Evolutionary conservation across 2,888 invertebrate species (phyloP), one percentile per base, ranked within the genome.

Genomic region (Platerodrilus igneus): DNA sequence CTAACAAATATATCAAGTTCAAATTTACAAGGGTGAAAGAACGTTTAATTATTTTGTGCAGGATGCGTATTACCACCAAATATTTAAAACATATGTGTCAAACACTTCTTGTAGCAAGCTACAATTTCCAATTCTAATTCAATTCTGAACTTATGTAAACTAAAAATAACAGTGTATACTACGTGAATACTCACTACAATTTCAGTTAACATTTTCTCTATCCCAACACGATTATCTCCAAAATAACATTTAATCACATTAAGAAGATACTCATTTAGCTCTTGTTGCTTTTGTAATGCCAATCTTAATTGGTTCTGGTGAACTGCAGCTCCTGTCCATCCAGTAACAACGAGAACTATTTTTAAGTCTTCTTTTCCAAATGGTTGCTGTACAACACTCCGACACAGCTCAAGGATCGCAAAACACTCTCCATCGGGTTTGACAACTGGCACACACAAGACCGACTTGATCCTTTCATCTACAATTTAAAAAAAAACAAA

Each of bases 201-300:
- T 58, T 78, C 78, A 18, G 74, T 73, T 2, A 79, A 70, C 70
- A 78, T 72, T 15, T 75, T 76, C 41, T 77, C 78, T 10, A 76
- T 66, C 3, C 70, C 67, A 0, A 75, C 73, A n/a, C n/a, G n/a
- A 2, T 69, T 66, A 38, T 77, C 74, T 26, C 74, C 73, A 64
- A 77, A 78, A 60, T 76, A 78, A 30, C 61, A 63, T 46, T 66
- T 62, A 8, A 64, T 66, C 30, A 70, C 48, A 37, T 66, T 59
- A 16, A 70, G 47, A 1, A 70, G 54, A 40, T 63, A 67, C 32
- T 67, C 63, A 48, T 68, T 68, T 14, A 70, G 44, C 50, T 67
- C 62, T 51, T 68, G 66, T 47, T 68, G 63, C 37, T 64, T 63
- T 41, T 68, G 64, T 18, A 69, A 47, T 5, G 60, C 54, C 18